Evolutionary conservation across 2,888 invertebrate genomes (phyloP).

Genomic region (Iselma pallidipennis): DNA sequence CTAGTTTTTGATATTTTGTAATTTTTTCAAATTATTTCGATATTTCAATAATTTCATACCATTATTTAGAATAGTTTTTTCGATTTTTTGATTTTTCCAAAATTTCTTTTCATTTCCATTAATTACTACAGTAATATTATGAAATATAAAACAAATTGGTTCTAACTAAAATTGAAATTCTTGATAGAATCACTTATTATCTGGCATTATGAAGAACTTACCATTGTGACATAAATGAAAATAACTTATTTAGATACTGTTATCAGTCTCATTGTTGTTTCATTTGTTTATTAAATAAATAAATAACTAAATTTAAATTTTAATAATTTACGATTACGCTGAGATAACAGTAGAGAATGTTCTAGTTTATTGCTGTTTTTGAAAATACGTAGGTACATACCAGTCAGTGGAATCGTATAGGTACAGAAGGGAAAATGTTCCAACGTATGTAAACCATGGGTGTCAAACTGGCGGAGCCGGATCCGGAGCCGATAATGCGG

Average conservation of each 20-base stretch:
- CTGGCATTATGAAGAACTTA: neutral
- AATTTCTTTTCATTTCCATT: conserved; percentile 20
- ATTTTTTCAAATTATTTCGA: neutral
- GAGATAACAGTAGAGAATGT: neutral
- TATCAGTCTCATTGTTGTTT: neutral
- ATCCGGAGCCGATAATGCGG: too few relatives aligned
- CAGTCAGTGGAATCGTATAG: too few relatives aligned
- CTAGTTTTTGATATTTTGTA: conserved; percentile 52
- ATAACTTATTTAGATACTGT: too few relatives aligned
- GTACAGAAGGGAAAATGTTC: too few relatives aligned
- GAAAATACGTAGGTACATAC: neutral
- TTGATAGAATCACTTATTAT: neutral
- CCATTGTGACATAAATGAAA: neutral
- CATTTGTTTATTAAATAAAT: neutral
- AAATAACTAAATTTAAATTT: neutral
- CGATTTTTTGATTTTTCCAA: conserved; percentile 25
- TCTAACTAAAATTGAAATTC: conserved; percentile 21
- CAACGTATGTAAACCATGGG: too few relatives aligned
- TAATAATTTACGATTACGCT: neutral
- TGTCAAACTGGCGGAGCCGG: too few relatives aligned
- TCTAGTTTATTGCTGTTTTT: neutral
- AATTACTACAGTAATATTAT: conserved; percentile 31
- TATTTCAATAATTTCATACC: conserved; percentile 26
- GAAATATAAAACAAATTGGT: conserved; percentile 31
- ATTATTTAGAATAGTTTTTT: conserved; percentile 35